Evolutionary conservation across 2,113 vertebrate species (phyloP), one percentile per base, ranked within the genome.

Genomic region (Phylloscopus trochiloides): DNA sequence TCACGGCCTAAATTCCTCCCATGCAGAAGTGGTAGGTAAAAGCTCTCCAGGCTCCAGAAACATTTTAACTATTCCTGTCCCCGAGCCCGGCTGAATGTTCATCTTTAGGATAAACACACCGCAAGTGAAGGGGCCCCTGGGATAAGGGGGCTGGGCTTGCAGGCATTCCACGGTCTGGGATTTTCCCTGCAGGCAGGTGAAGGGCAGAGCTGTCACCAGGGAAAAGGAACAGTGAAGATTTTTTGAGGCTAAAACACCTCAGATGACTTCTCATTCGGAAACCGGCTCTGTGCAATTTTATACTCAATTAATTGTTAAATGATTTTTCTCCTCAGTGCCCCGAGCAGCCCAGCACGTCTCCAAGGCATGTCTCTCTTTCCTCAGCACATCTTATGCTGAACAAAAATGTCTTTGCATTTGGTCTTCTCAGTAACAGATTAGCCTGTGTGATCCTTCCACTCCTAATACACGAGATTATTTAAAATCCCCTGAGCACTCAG

Each of bases 401-500:
- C n/a, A 95, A 91, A 85, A 92, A 90, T 43, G 81, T 75, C 85
- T 95, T 80, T 92, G 78, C 70, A 4, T 82, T 90, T 86, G 92
- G 96, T 82, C 86, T 83, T 90, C 94, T 95, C 88, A 51, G 73
- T 93, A 83, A 45, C 94, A 92, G 90, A 92, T 93, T 83, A 97
- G 75, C 51, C 58, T 15, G 3, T 20, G 82, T 76, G 88, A 95
- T 96, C 92, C 94, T 76, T 80, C 59, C 38, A 72, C 58, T 70
- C 91, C 55, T 88, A 94, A 92, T 88, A 65, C 62, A 32, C 0
- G 29, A 76, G 92, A 92, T 96, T 96, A 94, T 70, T 83, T 70
- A 9, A 77, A 97, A 94, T 92, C 82, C 79, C 72, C 34, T 0
- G 13, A 86, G 92, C 67, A 66, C 50, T 63, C 73, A 32, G 62